Conservation (phyloP, 2,113 vertebrate species). For the Eptatretus burgeri region DNA sequence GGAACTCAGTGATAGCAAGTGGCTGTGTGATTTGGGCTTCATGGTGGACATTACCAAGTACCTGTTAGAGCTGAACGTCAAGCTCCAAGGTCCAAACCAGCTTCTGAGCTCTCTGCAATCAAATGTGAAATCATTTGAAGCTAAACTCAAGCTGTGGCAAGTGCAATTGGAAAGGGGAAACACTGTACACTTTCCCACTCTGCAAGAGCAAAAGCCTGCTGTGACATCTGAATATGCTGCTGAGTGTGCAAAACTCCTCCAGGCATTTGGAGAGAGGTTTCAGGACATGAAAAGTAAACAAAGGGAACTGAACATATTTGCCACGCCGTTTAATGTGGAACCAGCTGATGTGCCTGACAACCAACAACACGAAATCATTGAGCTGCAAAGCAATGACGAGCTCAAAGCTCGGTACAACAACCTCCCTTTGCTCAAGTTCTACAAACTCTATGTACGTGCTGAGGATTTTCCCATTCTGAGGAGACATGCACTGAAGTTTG, state of each 20-base stretch:
- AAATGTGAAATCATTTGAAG: conserved; percentile 13
- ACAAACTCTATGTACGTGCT: conserved; percentile 11
- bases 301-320: conserved; percentile 13
- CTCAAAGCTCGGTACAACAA: conserved; percentile 14
- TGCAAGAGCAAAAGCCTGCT: conserved; percentile 11
- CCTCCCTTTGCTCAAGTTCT: conserved; percentile 14
- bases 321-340: conserved; percentile 14
- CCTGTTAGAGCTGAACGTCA: conserved; percentile 13
- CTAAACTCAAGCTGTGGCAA: conserved; percentile 12
- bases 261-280: conserved; percentile 12
- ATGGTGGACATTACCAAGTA: too few relatives aligned
- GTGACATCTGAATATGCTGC: conserved; percentile 11
- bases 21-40: too few relatives aligned
- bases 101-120: conserved; percentile 12
- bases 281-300: conserved; percentile 14
- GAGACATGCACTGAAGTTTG: conserved; percentile 15
- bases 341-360: conserved; percentile 14
- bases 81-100: conserved; percentile 13
- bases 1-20: too few relatives aligned
- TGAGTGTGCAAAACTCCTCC: conserved; percentile 12
- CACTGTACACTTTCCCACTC: conserved; percentile 11
- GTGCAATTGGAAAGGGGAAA: conserved; percentile 11
- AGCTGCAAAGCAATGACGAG: conserved; percentile 16
- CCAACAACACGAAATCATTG: conserved; percentile 13
- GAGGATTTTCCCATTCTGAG: conserved; percentile 15